Evolutionary conservation across 2,113 vertebrate genomes (phyloP).

Genomic region (Corythaixoides concolor): DNA sequence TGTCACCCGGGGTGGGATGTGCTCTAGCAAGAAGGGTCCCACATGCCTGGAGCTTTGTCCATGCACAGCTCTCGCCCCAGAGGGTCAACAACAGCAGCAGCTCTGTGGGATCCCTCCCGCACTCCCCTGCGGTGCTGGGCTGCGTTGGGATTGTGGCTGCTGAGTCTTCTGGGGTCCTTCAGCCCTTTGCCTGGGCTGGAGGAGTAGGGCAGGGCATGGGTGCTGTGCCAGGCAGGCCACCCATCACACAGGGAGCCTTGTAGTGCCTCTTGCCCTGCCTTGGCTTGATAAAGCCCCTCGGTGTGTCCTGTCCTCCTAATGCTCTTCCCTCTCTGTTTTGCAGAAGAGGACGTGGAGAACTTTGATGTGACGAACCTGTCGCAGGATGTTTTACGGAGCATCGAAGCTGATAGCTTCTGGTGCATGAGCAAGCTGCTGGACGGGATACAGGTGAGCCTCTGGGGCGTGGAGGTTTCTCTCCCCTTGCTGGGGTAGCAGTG

Average conservation of each 20-base stretch:
- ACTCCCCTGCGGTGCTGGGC: not conserved
- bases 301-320: not conserved
- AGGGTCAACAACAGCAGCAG: not conserved
- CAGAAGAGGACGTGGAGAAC: constrained; percentile 96
- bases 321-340: constrained; percentile 29
- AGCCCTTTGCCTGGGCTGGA: not conserved
- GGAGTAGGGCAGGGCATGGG: not conserved
- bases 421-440: constrained; percentile 99
- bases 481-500: not conserved
- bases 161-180: not conserved
- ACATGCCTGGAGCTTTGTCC: not conserved
- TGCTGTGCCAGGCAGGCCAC: not conserved
- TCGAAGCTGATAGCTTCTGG: constrained; percentile 98
- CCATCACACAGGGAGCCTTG: not conserved
- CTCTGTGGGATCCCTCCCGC: not conserved
- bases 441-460: constrained; percentile 89
- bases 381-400: constrained; percentile 89
- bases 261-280: not conserved
- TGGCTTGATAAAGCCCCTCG: not conserved
- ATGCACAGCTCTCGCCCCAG: not conserved
- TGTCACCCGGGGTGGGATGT: not conserved
- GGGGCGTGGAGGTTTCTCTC: not conserved
- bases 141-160: not conserved
- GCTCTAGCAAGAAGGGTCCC: not conserved
- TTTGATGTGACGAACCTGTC: constrained; percentile 90